Conservation (phyloP, 1,140 invertebrate genomes). For the Drosophila nigromelanica region DNA sequence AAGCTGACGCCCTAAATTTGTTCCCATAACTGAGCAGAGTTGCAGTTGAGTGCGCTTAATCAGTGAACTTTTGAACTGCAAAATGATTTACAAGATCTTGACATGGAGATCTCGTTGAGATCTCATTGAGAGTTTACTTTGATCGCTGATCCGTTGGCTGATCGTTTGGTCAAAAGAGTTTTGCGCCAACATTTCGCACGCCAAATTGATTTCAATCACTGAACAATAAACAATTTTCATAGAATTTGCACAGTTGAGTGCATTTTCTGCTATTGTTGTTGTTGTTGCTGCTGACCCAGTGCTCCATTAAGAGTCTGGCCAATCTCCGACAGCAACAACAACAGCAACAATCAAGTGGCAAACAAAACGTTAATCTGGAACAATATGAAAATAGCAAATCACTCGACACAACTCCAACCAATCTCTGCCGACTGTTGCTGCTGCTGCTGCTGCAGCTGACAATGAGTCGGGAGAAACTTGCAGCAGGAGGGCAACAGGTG, state of each 20-base stretch:
- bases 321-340: constrained; percentile 25
- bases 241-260: constrained; percentile 72
- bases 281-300: background rate
- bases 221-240: constrained; percentile 73
- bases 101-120: constrained; percentile 23
- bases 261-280: background rate
- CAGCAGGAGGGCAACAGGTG: background rate
- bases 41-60: background rate
- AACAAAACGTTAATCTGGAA: constrained; percentile 56
- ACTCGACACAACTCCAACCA: constrained; percentile 20
- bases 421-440: too few relatives aligned
- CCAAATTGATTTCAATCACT: constrained; percentile 76
- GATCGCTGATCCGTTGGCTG: constrained; percentile 12
- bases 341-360: constrained; percentile 32
- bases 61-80: constrained; percentile 66
- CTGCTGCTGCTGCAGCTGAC: constrained; percentile 55
- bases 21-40: constrained; percentile 4
- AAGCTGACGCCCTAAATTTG: background rate
- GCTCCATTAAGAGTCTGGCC: constrained; percentile 9
- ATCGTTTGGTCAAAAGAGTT: constrained; percentile 7
- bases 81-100: constrained; percentile 24
- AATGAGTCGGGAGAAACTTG: constrained; percentile 58
- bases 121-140: constrained; percentile 26
- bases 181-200: constrained; percentile 37
- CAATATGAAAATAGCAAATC: constrained; percentile 53